A percentile compares a stretch with the other conserved stretches of the same genome.
phyloP scores from a whole-genome alignment of 2,797 vertebrate species.

The Sebastes reedi region DNA sequence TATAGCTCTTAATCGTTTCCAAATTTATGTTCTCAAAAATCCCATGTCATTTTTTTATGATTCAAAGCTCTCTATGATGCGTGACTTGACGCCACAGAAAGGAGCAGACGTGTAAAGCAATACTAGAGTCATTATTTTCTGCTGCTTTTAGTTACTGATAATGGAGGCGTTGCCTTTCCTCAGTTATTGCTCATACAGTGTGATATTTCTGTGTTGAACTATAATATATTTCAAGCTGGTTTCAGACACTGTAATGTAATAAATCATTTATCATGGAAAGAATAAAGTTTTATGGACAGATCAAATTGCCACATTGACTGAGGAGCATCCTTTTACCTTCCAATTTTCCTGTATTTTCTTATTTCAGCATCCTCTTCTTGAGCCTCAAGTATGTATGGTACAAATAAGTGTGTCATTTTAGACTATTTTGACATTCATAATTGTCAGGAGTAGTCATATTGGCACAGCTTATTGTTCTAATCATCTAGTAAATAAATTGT shows the following conservation, averaged over 20 bases:
- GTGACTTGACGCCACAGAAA: slow-evolving; percentile 4
- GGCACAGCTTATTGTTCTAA: not conserved
- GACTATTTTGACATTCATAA: not conserved
- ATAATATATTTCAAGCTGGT: slow-evolving; percentile 58
- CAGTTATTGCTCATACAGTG: slow-evolving; percentile 44
- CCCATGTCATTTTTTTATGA: slow-evolving; percentile 17
- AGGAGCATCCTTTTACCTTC: not conserved
- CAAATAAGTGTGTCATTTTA: not conserved
- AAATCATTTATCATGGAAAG: slow-evolving; percentile 62
- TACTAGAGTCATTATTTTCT: slow-evolving; percentile 36
- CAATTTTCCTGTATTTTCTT: not conserved
- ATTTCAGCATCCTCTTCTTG: not conserved
- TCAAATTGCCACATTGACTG: not conserved
- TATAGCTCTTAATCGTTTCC: slow-evolving; percentile 23
- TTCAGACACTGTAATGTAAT: slow-evolving; percentile 57
- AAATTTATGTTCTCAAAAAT: slow-evolving; percentile 9
- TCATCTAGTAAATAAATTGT: not conserved
- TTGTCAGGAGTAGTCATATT: not conserved
- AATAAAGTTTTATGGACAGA: slow-evolving; percentile 69
- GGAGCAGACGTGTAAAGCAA: not conserved
- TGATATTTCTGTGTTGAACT: slow-evolving; percentile 51
- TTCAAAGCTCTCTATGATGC: slow-evolving; percentile 10
- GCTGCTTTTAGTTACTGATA: slow-evolving; percentile 67
- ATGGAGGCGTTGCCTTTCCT: slow-evolving; percentile 35
- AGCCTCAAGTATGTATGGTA: not conserved